A percentile compares a stretch with the other conserved stretches of the same genome.
phyloP scores from a whole-genome alignment of 2,113 vertebrate species.

The Mastomys natalensis region DNA sequence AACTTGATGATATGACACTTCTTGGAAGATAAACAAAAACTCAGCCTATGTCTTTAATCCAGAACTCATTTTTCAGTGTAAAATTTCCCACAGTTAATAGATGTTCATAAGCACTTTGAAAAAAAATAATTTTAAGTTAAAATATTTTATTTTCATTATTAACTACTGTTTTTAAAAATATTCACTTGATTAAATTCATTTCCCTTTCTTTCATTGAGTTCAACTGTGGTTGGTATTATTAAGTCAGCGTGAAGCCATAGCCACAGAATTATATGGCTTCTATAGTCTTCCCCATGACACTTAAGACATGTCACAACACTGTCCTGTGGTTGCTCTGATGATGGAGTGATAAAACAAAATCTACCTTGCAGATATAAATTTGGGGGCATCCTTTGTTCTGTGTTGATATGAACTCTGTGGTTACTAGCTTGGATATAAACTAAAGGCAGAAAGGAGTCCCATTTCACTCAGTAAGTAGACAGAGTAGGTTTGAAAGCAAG shows the following conservation, averaged over 20 bases:
- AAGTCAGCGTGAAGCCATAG: background rate
- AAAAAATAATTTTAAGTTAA: constrained; percentile 31
- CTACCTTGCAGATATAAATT: background rate
- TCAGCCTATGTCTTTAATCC: background rate
- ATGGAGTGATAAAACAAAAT: background rate
- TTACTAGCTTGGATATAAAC: background rate
- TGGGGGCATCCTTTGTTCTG: background rate
- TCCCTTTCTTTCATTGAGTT: background rate
- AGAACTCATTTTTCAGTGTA: background rate
- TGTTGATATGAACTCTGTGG: background rate
- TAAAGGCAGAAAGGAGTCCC: background rate
- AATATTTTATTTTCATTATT: constrained; percentile 59
- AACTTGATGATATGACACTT: constrained; percentile 25
- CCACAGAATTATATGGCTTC: background rate
- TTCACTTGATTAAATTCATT: constrained; percentile 22
- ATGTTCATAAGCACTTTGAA: constrained; percentile 23
- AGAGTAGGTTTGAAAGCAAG: background rate
- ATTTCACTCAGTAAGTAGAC: background rate
- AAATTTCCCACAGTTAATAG: constrained; percentile 29
- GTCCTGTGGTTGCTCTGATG: background rate
- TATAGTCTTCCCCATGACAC: background rate
- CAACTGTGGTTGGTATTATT: background rate
- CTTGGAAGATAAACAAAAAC: constrained; percentile 3
- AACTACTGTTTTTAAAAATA: constrained; percentile 46
- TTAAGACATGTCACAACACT: constrained; percentile 25